These are phyloP conservation scores for Ligdia adustata DNA, from an alignment of 2,888 invertebrate genomes.

Conservation along the genomic window DNA sequence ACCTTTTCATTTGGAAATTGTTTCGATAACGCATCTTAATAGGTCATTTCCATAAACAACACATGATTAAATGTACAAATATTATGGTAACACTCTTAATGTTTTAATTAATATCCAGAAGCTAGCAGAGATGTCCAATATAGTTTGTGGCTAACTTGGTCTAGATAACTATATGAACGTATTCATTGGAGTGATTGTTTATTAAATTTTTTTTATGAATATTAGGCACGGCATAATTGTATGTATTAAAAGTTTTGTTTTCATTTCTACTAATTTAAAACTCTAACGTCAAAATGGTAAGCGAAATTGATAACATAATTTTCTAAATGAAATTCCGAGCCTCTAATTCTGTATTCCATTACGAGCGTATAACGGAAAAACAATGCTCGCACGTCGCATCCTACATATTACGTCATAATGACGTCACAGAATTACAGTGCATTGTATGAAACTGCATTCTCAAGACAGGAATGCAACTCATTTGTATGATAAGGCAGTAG, in stretches of 20 bases:
- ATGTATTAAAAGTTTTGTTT: background rate
- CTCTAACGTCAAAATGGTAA: no score
- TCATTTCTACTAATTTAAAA: no score
- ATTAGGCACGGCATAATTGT: no score
- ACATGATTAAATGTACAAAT: slow-evolving; percentile 27
- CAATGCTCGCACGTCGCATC: slow-evolving; percentile 21
- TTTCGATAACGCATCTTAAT: slow-evolving; percentile 57
- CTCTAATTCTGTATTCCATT: slow-evolving; percentile 25
- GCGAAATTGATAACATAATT: no score
- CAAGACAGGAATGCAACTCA: slow-evolving; percentile 52
- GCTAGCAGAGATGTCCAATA: slow-evolving; percentile 6
- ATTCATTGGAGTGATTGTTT: no score
- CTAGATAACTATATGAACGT: no score
- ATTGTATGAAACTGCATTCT: slow-evolving; percentile 42
- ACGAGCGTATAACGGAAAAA: slow-evolving; percentile 28
- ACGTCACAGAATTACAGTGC: slow-evolving; percentile 45
- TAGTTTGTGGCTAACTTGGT: no score
- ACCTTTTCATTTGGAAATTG: slow-evolving; percentile 57
- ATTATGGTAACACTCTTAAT: slow-evolving; percentile 19
- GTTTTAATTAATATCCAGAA: slow-evolving; percentile 26
- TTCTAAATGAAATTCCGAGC: slow-evolving; percentile 7
- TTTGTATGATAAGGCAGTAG: slow-evolving; percentile 66
- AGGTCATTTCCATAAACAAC: slow-evolving; percentile 46
- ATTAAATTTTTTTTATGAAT: no score
- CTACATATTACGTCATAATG: slow-evolving; percentile 43